These are phyloP conservation scores for Lagopus leucura DNA, from an alignment of 2,113 vertebrate species.

Conservation along the genomic window DNA sequence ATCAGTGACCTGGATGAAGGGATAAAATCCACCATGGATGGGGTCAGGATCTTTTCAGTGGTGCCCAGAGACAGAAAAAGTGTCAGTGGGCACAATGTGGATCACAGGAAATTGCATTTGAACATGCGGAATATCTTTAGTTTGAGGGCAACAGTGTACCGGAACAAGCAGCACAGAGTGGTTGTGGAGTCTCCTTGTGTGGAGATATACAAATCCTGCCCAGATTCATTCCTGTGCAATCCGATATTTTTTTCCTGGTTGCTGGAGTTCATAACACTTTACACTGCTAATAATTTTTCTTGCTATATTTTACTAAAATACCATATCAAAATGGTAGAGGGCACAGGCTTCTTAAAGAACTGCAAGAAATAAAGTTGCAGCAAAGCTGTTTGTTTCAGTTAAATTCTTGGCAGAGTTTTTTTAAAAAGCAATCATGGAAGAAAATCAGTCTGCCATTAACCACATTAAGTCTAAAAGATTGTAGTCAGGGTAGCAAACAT, in stretches of 20 bases:
- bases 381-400: not conserved
- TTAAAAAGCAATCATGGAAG: conserved; percentile 10
- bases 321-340: not conserved
- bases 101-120: too few relatives aligned
- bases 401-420: not conserved
- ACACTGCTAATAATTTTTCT: not conserved
- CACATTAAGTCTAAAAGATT: not conserved
- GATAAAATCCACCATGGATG: too few relatives aligned
- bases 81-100: too few relatives aligned
- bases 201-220: too few relatives aligned
- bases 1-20: too few relatives aligned
- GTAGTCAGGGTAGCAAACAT: not conserved
- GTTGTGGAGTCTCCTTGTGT: too few relatives aligned
- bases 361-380: not conserved
- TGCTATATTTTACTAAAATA: not conserved
- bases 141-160: too few relatives aligned
- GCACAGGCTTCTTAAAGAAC: not conserved
- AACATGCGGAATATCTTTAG: too few relatives aligned
- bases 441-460: not conserved
- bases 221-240: too few relatives aligned
- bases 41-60: too few relatives aligned
- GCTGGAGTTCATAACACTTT: not conserved
- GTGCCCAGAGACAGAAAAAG: too few relatives aligned
- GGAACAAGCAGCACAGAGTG: too few relatives aligned
- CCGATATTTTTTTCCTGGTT: conserved; percentile 1